A percentile compares a stretch with the other conserved stretches of the same genome.
phyloP scores from a whole-genome alignment of 2,888 invertebrate genomes.

The Nudaria mundana region DNA sequence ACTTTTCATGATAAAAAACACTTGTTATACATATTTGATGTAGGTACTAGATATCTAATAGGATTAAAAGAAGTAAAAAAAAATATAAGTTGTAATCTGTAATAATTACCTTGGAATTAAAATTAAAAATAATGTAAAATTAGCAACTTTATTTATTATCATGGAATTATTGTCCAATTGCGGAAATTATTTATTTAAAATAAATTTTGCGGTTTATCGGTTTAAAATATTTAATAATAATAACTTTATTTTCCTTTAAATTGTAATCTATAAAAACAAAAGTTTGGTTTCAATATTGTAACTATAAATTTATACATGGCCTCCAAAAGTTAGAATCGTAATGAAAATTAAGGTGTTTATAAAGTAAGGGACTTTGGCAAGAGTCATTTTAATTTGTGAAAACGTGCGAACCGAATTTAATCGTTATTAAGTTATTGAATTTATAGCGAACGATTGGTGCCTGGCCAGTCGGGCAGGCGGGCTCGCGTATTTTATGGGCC shows the following conservation, averaged over 20 bases:
- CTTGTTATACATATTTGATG: too few species aligned
- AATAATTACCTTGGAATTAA: too few species aligned
- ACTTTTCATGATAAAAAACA: too few species aligned
- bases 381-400: constrained; percentile 63
- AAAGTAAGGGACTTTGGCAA: constrained; percentile 54
- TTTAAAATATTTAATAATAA: neutral
- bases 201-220: constrained; percentile 1
- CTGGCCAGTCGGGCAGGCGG: constrained; percentile 15
- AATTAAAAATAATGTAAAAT: too few species aligned
- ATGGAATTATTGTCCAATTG: neutral
- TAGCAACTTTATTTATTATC: too few species aligned
- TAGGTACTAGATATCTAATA: too few species aligned
- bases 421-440: constrained; percentile 48
- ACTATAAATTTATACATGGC: constrained; percentile 6
- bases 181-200: neutral
- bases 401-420: constrained; percentile 56
- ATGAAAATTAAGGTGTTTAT: constrained; percentile 76
- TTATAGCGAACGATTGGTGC: constrained; percentile 42
- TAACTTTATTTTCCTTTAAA: neutral
- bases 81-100: too few species aligned
- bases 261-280: constrained; percentile 1
- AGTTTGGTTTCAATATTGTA: constrained; percentile 5
- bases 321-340: constrained; percentile 22
- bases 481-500: constrained; percentile 22
- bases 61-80: too few species aligned